These are phyloP conservation scores for Rhinolophus ferrumequinum DNA, from an alignment of 2,113 vertebrate species.

Conservation along the genomic window DNA sequence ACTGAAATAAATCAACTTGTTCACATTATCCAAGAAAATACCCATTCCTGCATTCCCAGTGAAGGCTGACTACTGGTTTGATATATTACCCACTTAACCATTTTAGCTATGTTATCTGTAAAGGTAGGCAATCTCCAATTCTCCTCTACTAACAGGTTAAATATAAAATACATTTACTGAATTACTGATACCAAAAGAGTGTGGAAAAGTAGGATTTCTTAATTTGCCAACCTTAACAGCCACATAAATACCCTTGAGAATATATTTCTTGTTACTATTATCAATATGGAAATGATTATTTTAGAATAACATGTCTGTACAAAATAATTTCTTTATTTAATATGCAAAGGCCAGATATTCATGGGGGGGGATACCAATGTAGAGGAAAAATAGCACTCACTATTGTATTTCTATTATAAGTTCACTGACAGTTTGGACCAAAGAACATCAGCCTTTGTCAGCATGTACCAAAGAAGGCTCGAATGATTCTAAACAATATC, in stretches of 20 bases:
- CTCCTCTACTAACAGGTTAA: neutral
- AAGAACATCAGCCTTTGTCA: conserved; percentile 3
- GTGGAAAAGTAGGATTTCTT: conserved; percentile 6
- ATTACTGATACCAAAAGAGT: neutral
- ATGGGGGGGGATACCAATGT: neutral
- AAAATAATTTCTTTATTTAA: neutral
- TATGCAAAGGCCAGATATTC: neutral
- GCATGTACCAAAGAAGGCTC: neutral
- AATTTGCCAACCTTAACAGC: neutral
- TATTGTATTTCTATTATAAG: neutral
- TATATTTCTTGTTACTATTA: conserved; percentile 10
- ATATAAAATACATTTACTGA: conserved; percentile 33
- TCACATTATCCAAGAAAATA: conserved; percentile 9
- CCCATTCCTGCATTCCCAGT: neutral
- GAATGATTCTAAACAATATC: neutral
- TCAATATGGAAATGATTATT: conserved; percentile 17
- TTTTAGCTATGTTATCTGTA: conserved; percentile 48
- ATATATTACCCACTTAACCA: conserved; percentile 48
- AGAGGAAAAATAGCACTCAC: neutral
- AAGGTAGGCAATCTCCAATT: conserved; percentile 30
- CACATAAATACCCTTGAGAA: neutral
- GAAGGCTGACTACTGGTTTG: neutral
- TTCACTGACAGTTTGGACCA: neutral
- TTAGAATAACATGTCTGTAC: neutral
- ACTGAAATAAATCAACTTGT: conserved; percentile 25